These are phyloP conservation scores for Eilema griseolum DNA, from an alignment of 2,888 invertebrate species.

Conservation along the genomic window DNA sequence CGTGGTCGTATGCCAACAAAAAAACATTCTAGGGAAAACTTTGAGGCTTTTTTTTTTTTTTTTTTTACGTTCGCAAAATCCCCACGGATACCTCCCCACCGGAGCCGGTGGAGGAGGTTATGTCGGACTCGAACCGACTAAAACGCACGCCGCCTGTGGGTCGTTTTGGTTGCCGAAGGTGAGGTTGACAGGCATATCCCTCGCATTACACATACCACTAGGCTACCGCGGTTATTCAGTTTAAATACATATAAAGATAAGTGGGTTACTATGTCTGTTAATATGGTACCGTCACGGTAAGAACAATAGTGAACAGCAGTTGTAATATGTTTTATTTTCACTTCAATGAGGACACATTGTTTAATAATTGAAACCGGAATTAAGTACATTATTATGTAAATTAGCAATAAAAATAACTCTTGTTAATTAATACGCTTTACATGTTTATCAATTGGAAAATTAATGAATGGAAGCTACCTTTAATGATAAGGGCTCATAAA, in stretches of 20 bases:
- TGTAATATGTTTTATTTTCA: conserved; percentile 3
- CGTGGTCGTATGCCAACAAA: too few relatives aligned
- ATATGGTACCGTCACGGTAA: neutral
- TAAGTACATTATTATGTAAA: neutral
- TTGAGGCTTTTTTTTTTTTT: too few relatives aligned
- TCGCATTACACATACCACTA: too few relatives aligned
- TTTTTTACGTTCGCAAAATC: too few relatives aligned
- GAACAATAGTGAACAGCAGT: neutral
- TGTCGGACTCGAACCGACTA: too few relatives aligned
- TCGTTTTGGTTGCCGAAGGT: too few relatives aligned
- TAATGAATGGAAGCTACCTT: neutral
- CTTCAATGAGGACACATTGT: neutral
- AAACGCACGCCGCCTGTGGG: too few relatives aligned
- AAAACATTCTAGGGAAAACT: too few relatives aligned
- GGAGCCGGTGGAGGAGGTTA: too few relatives aligned
- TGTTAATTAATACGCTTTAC: neutral
- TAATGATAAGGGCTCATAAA: neutral
- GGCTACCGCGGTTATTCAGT: too few relatives aligned
- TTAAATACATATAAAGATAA: neutral
- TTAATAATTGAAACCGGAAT: neutral
- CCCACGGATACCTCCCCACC: too few relatives aligned
- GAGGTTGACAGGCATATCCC: too few relatives aligned
- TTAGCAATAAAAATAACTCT: neutral
- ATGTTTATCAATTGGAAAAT: neutral
- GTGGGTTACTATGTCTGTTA: neutral